phyloP scores from a whole-genome alignment of 2,888 invertebrate genomes.

The Epinotia nisella region DNA sequence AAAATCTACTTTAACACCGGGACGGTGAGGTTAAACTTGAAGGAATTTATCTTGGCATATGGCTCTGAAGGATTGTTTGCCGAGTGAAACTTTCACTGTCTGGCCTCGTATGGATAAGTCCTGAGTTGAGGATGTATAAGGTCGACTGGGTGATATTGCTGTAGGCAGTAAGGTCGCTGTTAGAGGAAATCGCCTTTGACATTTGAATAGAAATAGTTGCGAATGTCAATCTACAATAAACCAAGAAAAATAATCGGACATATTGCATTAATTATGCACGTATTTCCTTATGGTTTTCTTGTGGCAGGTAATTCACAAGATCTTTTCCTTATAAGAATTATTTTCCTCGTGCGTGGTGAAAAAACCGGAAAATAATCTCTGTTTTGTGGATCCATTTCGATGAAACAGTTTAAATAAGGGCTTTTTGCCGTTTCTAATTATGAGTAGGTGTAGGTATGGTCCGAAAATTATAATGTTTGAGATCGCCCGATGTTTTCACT shows the following conservation, averaged over 20 bases:
- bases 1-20: neutral
- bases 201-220: neutral
- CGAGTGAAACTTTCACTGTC: slow-evolving; percentile 18
- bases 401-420: neutral
- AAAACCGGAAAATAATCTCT: neutral
- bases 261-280: neutral
- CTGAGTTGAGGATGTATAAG: slow-evolving; percentile 8
- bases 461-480: too few relatives aligned
- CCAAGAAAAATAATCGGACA: too few relatives aligned
- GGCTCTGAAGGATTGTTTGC: neutral
- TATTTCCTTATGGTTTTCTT: slow-evolving; percentile 6
- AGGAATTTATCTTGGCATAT: too few relatives aligned
- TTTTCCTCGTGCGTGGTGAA: neutral
- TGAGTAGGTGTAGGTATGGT: too few relatives aligned
- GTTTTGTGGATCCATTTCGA: neutral
- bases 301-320: neutral
- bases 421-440: neutral
- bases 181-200: neutral
- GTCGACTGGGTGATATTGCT: neutral
- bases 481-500: too few relatives aligned
- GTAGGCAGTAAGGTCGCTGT: neutral
- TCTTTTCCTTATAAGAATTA: neutral
- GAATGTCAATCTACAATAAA: neutral
- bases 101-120: slow-evolving; percentile 10
- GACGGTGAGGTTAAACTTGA: neutral